These are phyloP conservation scores for Hofmannophila pseudospretella DNA, from an alignment of 2,888 invertebrate species.

Conservation along the genomic window DNA sequence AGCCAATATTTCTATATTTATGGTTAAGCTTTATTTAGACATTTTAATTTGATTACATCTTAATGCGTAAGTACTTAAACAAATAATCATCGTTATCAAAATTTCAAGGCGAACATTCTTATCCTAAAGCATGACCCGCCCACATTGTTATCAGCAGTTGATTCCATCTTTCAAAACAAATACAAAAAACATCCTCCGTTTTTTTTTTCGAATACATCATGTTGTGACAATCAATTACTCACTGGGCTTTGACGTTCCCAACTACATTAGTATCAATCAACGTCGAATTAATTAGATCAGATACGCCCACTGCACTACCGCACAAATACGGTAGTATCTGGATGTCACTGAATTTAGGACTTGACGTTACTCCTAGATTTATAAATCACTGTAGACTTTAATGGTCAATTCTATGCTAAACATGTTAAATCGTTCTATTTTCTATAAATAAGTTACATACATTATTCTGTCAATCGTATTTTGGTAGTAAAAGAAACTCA, in stretches of 20 bases:
- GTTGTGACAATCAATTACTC: slow-evolving; percentile 74
- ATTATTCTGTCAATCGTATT: too few relatives aligned
- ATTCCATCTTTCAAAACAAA: slow-evolving; percentile 5
- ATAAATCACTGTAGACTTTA: background rate
- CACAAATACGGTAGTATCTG: slow-evolving; percentile 21
- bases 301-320: slow-evolving; percentile 54
- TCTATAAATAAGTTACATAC: too few relatives aligned
- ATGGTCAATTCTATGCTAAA: too few relatives aligned
- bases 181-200: slow-evolving; percentile 1
- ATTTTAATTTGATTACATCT: too few relatives aligned
- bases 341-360: slow-evolving; percentile 14
- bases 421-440: background rate
- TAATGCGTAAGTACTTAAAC: too few relatives aligned
- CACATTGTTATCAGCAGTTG: slow-evolving; percentile 3
- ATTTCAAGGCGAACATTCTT: too few relatives aligned
- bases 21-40: too few relatives aligned
- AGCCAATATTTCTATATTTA: too few relatives aligned
- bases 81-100: too few relatives aligned
- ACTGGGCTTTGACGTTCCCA: slow-evolving; percentile 45
- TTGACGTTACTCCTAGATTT: slow-evolving; percentile 2
- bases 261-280: slow-evolving; percentile 75
- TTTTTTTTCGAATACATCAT: slow-evolving; percentile 46
- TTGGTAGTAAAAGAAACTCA: too few relatives aligned
- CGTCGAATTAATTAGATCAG: slow-evolving; percentile 74
- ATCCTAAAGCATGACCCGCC: too few relatives aligned